Percentiles rank a stretch among this genome's conserved stretches.
phyloP scores from a whole-genome alignment of 2,888 invertebrate species.

The Capitulum mitella region DNA sequence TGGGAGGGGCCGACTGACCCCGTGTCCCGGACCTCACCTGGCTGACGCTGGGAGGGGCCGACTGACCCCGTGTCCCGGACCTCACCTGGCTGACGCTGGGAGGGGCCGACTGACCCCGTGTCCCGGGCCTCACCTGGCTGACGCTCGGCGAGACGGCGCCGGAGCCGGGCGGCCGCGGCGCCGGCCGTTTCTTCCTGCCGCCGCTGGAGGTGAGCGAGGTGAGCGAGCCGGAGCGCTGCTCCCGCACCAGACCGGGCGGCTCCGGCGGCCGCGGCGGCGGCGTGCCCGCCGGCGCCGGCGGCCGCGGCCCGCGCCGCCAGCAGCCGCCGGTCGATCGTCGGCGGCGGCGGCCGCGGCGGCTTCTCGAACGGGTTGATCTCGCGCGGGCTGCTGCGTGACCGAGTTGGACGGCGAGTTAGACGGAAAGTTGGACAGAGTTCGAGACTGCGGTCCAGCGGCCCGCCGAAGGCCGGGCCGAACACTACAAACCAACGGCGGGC shows the following conservation, averaged over 20 bases:
- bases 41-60: too few relatives aligned
- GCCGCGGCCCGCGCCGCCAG: slow-evolving; percentile 1
- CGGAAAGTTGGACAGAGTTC: too few relatives aligned
- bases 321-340: slow-evolving; percentile 35
- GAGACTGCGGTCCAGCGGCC: too few relatives aligned
- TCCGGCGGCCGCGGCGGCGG: not conserved
- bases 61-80: too few relatives aligned
- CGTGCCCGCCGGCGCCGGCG: too few relatives aligned
- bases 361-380: slow-evolving; percentile 26
- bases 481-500: too few relatives aligned
- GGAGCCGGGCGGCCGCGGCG: slow-evolving; percentile 34
- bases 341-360: slow-evolving; percentile 43
- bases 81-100: too few relatives aligned
- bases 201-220: slow-evolving; percentile 20
- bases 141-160: slow-evolving; percentile 28
- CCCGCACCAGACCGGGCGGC: not conserved
- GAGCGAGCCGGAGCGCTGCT: slow-evolving; percentile 23
- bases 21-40: too few relatives aligned
- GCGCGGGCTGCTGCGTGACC: not conserved
- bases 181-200: slow-evolving; percentile 33
- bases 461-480: too few relatives aligned
- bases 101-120: too few relatives aligned
- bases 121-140: not conserved
- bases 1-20: too few relatives aligned
- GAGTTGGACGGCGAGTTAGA: too few relatives aligned